Base-by-base conservation (phyloP, 2,888 invertebrate species). In the Tromatobia lineatoria region DNA sequence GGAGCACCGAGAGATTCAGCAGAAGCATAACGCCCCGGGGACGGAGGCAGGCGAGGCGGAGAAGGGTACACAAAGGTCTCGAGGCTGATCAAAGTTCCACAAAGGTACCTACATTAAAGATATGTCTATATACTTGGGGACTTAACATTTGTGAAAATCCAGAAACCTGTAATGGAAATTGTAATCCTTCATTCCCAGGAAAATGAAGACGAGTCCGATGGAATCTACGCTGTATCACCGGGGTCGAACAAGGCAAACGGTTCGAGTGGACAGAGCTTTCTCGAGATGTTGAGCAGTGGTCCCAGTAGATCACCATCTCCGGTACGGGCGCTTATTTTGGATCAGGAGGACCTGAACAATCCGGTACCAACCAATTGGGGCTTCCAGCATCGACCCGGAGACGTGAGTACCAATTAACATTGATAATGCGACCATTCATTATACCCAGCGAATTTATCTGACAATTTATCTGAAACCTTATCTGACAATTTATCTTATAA, bases 1-100 rank as follows among this genome's bases (percentile, higher is more conserved):
- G 96, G 86, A 95, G 95, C 87, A 95, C 95, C 88, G 96, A 96
- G 90, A 94, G 96, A 73, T 95, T 96, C 92, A 95, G 96, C 87
- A 94, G 96, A 85, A 95, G 96, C 3, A 94, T 96, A 15, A 95
- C 95, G 15, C 95, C 95, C 3, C 95, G 95, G 66, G 95, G 95
- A 23, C 95, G 95, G 76, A 93, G 94, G 69, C 91, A 91, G 64
- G 91, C 91, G n/a, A 90, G 92, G 59, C 89, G 92, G 42, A 89
- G 88, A 83, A 89, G 87, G 69, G 89, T 93, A 13, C 92, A 93
- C 80, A 91, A 88, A 71, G 83, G 86, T 6, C 80, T 86, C 0
- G 90, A 91, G 52, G 61, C 80, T 15, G 92, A 93, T 80, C 88
- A 86, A 59, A 90, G 80, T 84, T 90, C 92, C 20, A 91, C 92